Percentiles rank a stretch among this genome's conserved stretches.
Evolutionary conservation across 2,113 vertebrate species (phyloP).

Genomic region (Sus scrofa): T2T-Sscrofa CM000826.6:85861001-85861500

Average conservation of each 20-base stretch:
- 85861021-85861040: neutral
- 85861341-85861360: neutral
- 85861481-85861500: neutral
- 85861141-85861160: neutral
- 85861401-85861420: neutral
- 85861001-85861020: neutral
- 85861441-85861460: neutral
- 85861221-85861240: neutral
- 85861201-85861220: neutral
- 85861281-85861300: neutral
- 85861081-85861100: accelerated
- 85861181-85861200: neutral
- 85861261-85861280: neutral
- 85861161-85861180: neutral
- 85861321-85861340: neutral
- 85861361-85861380: neutral
- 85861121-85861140: neutral
- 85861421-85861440: neutral
- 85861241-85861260: neutral
- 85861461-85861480: neutral
- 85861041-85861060: neutral
- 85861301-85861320: neutral
- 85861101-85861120: neutral
- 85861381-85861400: neutral
- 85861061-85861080: neutral